Base-by-base conservation (phyloP, 2,113 vertebrate genomes). In the Bagarius yarrelli region DNA sequence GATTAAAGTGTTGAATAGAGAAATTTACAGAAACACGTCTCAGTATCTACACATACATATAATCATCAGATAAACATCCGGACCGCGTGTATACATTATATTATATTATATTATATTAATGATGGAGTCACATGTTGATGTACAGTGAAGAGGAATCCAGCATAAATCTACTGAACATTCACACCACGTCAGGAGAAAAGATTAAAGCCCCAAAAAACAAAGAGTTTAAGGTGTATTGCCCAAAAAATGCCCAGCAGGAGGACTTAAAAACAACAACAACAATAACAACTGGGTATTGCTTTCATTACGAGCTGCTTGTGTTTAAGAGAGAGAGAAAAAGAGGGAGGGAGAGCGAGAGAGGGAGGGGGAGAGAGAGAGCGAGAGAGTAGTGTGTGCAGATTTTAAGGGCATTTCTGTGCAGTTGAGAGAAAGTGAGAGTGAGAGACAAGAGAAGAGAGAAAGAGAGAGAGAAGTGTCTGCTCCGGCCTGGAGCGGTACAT, bases 71-170 rank as follows among this genome's bases (percentile, higher is more conserved):
- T n/a, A n/a, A n/a, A n/a, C n/a, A n/a, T n/a, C n/a, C n/a, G n/a
- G n/a, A n/a, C n/a, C n/a, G n/a, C n/a, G n/a, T n/a, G n/a, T n/a
- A n/a, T n/a, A n/a, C n/a, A n/a, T n/a, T n/a, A n/a, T n/a, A n/a
- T n/a, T n/a, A 3, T 40, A 40, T 40, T 91, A 91, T 93, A 93
- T 89, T 91, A 89, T 91, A 91, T 90, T 91, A 87, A 88, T 89
- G 88, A 90, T 91, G 90, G 87, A 91, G 87, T 87, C 89, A 92
- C 90, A 91, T 84, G 74, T 88, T 92, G 89, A 90, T 91, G 93
- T 93, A 93, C 93, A 94, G 92, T 92, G 90, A 86, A 80, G 89
- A 89, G 88, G 87, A 86, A 91, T 93, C 93, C 92, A 91, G 92
- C 88, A 90, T 89, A 85, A 88, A 86, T 86, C 84, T 88, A 91